Conservation (phyloP, 2,888 invertebrate species). For the Drosophila cognata region DNA sequence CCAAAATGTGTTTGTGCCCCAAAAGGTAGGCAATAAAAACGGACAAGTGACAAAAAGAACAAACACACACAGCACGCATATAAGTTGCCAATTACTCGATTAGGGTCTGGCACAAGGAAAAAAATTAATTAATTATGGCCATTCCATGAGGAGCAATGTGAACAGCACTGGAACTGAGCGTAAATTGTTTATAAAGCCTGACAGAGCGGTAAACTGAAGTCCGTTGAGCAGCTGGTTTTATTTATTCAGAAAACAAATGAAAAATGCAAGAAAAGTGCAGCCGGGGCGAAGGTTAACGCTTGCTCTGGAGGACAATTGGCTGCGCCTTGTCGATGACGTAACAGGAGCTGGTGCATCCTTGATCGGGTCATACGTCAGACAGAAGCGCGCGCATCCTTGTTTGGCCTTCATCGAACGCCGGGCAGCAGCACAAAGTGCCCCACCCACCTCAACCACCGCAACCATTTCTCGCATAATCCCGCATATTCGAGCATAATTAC, state of each 20-base stretch:
- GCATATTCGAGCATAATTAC: conserved; percentile 15
- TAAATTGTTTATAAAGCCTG: background rate
- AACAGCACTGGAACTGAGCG: conserved; percentile 1
- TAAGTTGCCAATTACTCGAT: conserved; percentile 46
- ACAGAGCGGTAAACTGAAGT: background rate
- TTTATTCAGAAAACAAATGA: conserved; percentile 61
- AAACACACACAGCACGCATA: conserved; percentile 20
- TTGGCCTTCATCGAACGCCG: conserved; percentile 36
- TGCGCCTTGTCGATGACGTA: conserved; percentile 65
- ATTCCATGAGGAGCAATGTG: conserved; percentile 5
- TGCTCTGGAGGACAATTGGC: conserved; percentile 57
- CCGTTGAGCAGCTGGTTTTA: conserved; percentile 7
- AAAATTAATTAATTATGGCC: conserved; percentile 51
- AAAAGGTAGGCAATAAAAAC: conserved; percentile 44
- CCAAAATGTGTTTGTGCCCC: conserved; percentile 13
- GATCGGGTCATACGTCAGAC: conserved; percentile 62
- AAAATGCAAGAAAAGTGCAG: conserved; percentile 29
- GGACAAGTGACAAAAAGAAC: conserved; percentile 28
- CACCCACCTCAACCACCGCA: conserved; percentile 1
- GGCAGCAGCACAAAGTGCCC: conserved; percentile 5
- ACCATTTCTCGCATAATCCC: conserved; percentile 8
- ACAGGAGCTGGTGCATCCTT: conserved; percentile 59
- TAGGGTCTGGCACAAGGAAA: conserved; percentile 7
- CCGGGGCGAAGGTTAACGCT: conserved; percentile 71
- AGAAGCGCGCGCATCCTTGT: conserved; percentile 27